A percentile compares a stretch with the other conserved stretches of the same genome.
These are phyloP conservation scores for Penaeus monodon DNA, from an alignment of 2,888 invertebrate species.

Conservation along the genomic window DNA sequence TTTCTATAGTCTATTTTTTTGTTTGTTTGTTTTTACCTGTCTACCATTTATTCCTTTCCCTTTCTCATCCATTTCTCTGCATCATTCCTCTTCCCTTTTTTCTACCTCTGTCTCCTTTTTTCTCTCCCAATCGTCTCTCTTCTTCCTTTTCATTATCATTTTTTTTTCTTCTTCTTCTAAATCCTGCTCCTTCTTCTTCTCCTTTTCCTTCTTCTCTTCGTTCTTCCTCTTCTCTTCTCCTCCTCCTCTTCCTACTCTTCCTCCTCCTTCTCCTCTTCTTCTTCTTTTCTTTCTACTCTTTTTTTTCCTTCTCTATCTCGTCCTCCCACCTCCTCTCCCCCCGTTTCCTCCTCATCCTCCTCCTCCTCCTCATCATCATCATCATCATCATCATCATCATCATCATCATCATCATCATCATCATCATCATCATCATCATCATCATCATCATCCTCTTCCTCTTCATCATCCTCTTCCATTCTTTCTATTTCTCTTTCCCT, in stretches of 20 bases:
- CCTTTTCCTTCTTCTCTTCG: background rate
- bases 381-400: no score
- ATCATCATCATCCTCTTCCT: no score
- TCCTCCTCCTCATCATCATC: background rate
- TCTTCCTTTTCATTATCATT: no score
- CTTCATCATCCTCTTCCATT: no score
- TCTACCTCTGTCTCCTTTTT: background rate
- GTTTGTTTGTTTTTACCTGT: no score
- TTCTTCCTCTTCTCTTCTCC: background rate
- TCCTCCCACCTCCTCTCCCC: background rate
- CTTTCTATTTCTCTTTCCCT: no score
- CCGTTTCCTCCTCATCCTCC: background rate
- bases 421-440: no score
- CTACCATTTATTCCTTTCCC: no score
- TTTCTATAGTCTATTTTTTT: no score
- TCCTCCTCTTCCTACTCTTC: background rate
- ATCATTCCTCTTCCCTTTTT: background rate
- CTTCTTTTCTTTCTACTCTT: background rate
- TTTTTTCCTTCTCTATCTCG: background rate
- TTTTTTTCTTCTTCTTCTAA: background rate
- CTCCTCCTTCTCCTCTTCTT: background rate
- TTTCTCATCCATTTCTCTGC: background rate
- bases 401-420: no score
- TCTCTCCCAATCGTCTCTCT: background rate
- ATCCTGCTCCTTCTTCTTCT: background rate